Evolutionary conservation across 2,888 invertebrate species (phyloP).

Genomic region (Andrena chrysosceles): DNA sequence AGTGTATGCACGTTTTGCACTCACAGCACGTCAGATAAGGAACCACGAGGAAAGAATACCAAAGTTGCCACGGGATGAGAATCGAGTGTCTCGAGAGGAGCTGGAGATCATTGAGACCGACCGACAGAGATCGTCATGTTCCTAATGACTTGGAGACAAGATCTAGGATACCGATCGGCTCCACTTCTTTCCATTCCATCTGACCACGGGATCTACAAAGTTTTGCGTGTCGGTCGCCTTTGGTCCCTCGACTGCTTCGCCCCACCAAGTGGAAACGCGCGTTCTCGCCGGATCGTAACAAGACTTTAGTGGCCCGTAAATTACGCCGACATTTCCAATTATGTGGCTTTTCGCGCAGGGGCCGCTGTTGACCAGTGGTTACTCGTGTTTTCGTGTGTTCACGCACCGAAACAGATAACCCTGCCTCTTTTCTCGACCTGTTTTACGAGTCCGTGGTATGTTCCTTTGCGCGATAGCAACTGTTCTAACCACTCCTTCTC

Average conservation of each 20-base stretch:
- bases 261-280: slow-evolving; percentile 35
- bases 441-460: slow-evolving; percentile 15
- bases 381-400: slow-evolving; percentile 44
- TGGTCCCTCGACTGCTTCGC: slow-evolving; percentile 29
- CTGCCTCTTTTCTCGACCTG: neutral
- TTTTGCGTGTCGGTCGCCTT: slow-evolving; percentile 74
- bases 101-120: slow-evolving; percentile 19
- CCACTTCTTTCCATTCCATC: slow-evolving; percentile 59
- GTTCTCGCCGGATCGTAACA: slow-evolving; percentile 68
- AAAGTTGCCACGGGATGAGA: neutral
- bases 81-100: slow-evolving; percentile 13
- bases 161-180: slow-evolving; percentile 71
- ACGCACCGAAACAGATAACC: slow-evolving; percentile 17
- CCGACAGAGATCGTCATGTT: slow-evolving; percentile 78
- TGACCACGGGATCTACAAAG: slow-evolving; percentile 74
- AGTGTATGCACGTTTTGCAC: neutral
- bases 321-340: slow-evolving; percentile 61
- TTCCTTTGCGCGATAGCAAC: neutral
- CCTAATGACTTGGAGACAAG: slow-evolving; percentile 82
- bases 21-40: neutral
- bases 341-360: slow-evolving; percentile 55
- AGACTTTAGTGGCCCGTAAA: slow-evolving; percentile 65
- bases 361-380: slow-evolving; percentile 27
- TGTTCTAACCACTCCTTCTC: neutral
- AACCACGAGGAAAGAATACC: neutral